Evolutionary conservation across 2,888 invertebrate genomes (phyloP).

Genomic region (Andrena minutula): DNA sequence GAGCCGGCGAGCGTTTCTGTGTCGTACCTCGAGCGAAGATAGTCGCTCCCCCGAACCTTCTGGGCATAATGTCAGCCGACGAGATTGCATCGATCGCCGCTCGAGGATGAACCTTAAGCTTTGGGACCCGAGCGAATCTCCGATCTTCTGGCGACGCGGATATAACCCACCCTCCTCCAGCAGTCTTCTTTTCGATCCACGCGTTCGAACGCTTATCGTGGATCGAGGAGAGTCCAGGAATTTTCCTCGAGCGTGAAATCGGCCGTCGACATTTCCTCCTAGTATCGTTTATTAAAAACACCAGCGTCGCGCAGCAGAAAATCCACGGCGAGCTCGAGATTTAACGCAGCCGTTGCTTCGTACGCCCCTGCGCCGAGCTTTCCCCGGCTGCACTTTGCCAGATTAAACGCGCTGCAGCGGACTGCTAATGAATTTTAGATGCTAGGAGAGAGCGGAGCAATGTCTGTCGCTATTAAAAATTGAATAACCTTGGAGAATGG

Average conservation of each 20-base stretch:
- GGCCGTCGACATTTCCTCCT: background rate
- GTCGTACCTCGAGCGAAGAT: constrained; percentile 36
- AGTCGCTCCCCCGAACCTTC: constrained; percentile 29
- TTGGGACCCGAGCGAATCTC: constrained; percentile 23
- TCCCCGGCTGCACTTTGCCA: constrained; percentile 48
- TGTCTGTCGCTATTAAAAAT: background rate
- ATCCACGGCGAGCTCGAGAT: constrained; percentile 3
- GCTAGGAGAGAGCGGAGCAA: constrained; percentile 23
- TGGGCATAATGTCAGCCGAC: constrained; percentile 43
- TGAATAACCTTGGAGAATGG: background rate
- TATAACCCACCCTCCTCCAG: background rate
- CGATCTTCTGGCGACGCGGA: constrained; percentile 19
- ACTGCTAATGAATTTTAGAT: constrained; percentile 55
- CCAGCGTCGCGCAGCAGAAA: background rate
- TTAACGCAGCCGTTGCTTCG: constrained; percentile 10
- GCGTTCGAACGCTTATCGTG: background rate
- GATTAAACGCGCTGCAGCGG: constrained; percentile 48
- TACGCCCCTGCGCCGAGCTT: constrained; percentile 28
- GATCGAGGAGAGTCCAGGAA: background rate
- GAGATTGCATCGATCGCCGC: constrained; percentile 59
- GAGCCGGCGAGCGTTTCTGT: constrained; percentile 60
- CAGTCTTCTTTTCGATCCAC: background rate
- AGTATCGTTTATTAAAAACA: constrained; percentile 2
- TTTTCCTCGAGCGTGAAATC: background rate
- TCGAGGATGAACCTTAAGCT: constrained; percentile 37